Evolutionary conservation across 2,888 invertebrate genomes (phyloP).

Genomic region (Monoplex corrugatus): DNA sequence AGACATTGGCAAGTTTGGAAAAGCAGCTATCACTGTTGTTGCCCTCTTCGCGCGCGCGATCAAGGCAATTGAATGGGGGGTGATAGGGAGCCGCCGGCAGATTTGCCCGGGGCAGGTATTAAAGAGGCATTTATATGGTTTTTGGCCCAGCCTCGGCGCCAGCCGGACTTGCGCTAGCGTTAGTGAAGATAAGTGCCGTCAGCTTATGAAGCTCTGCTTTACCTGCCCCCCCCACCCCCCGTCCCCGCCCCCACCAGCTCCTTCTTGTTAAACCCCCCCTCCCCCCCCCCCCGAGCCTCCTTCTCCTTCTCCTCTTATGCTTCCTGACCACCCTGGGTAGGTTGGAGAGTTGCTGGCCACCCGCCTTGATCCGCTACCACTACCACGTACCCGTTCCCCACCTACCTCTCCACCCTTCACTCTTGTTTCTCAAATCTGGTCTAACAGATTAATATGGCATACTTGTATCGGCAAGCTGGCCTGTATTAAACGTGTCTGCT

Average conservation of each 20-base stretch:
- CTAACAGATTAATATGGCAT: background rate
- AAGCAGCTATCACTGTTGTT: conserved; percentile 22
- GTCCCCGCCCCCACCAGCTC: background rate
- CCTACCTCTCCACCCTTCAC: no score
- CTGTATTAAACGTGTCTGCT: background rate
- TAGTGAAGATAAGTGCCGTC: conserved; percentile 46
- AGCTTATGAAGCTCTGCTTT: conserved; percentile 42
- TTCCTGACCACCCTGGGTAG: conserved; percentile 18
- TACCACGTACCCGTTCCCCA: no score
- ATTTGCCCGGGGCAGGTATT: conserved; percentile 42
- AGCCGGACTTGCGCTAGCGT: conserved; percentile 42
- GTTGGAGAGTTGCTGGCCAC: background rate
- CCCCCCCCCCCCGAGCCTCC: background rate
- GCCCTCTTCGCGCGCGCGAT: conserved; percentile 48
- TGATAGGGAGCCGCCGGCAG: conserved; percentile 27
- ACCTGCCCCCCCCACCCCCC: background rate
- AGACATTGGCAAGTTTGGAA: background rate
- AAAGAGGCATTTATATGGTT: conserved; percentile 50
- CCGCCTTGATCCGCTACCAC: background rate
- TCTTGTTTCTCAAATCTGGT: no score
- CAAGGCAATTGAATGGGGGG: conserved; percentile 45
- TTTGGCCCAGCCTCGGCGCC: conserved; percentile 47
- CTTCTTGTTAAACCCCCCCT: background rate
- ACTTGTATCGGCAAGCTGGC: conserved; percentile 4
- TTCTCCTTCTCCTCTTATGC: background rate